Evolutionary conservation across 2,888 invertebrate genomes (phyloP).

Genomic region (Copidosoma aretas): DNA sequence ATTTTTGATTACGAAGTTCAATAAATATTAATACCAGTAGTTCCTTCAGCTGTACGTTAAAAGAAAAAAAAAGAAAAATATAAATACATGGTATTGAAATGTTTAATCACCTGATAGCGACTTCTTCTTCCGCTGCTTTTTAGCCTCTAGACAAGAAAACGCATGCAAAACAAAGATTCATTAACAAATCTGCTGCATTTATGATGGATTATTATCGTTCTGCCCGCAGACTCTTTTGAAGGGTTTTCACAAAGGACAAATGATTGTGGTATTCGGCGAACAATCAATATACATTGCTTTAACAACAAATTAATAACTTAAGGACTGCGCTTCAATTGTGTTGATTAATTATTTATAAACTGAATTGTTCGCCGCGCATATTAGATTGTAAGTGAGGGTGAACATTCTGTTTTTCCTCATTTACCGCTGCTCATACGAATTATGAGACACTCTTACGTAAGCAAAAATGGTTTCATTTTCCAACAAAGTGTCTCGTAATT

Average conservation of each 20-base stretch:
- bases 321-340: not conserved
- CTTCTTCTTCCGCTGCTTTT: constrained; percentile 94
- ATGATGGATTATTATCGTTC: constrained; percentile 35
- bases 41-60: constrained; percentile 40
- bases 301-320: not conserved
- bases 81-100: constrained; percentile 47
- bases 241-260: constrained; percentile 29
- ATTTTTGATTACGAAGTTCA: constrained; percentile 32
- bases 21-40: constrained; percentile 37
- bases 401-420: constrained; percentile 25
- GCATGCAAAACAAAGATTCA: constrained; percentile 62
- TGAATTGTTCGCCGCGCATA: constrained; percentile 18
- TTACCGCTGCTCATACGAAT: constrained; percentile 27
- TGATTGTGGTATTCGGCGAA: constrained; percentile 22
- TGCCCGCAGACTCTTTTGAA: constrained; percentile 32
- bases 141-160: constrained; percentile 76
- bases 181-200: constrained; percentile 55
- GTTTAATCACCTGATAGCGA: constrained; percentile 81
- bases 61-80: constrained; percentile 29
- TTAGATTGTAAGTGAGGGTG: constrained; percentile 33
- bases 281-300: constrained; percentile 18
- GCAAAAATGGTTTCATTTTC: constrained; percentile 11
- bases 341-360: constrained; percentile 9
- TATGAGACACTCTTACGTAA: constrained; percentile 9
- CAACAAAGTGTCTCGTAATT: constrained; percentile 10